phyloP scores from a whole-genome alignment of 2,888 invertebrate genomes.

The Carpatolechia fugitivella region DNA sequence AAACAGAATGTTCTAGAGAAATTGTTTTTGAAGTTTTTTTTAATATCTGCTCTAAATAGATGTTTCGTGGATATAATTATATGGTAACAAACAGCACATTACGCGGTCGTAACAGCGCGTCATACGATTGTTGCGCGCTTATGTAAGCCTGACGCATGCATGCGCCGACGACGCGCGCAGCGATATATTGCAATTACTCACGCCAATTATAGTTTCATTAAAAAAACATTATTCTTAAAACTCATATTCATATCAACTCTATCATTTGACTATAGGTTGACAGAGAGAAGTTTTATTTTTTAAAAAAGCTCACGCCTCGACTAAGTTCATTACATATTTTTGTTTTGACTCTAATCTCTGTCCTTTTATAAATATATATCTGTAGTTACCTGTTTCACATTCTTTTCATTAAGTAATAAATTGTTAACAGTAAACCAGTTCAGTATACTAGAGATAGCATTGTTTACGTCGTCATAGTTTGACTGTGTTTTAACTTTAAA shows the following conservation, averaged over 20 bases:
- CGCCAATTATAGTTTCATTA: not conserved
- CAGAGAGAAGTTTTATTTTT: too few species aligned
- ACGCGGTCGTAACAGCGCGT: conserved; percentile 25
- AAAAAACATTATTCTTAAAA: not conserved
- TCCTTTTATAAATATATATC: too few species aligned
- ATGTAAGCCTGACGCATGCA: conserved; percentile 18
- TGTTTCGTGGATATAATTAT: not conserved
- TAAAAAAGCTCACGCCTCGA: too few species aligned
- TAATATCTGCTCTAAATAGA: not conserved
- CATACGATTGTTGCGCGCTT: conserved; percentile 24
- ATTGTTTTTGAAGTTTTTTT: not conserved
- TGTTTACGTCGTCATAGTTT: too few species aligned
- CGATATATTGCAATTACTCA: conserved; percentile 14
- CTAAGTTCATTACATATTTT: too few species aligned
- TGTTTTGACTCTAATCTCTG: too few species aligned
- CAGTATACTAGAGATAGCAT: too few species aligned
- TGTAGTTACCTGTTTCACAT: too few species aligned
- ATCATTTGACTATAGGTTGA: not conserved
- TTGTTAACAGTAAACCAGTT: too few species aligned
- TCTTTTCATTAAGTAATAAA: too few species aligned
- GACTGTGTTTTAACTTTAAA: too few species aligned
- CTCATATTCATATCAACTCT: not conserved
- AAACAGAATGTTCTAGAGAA: not conserved
- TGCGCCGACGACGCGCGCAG: conserved; percentile 2
- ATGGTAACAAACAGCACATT: not conserved